Evolutionary conservation across 2,888 invertebrate species (phyloP), one percentile per base, ranked within the genome.

Genomic region (Leptinotarsa juncta): DNA sequence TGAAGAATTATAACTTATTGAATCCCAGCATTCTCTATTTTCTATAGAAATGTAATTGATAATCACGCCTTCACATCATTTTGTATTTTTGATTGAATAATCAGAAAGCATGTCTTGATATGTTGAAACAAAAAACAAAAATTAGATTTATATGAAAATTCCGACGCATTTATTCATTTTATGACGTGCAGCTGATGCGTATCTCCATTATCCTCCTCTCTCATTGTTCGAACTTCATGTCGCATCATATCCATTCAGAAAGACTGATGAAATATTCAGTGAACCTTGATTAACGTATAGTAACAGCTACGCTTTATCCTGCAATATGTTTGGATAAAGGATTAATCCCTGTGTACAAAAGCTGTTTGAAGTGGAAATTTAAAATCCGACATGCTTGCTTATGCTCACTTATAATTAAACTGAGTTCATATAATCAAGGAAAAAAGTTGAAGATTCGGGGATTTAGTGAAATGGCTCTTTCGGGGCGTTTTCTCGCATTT

Each of bases 281-380:
- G 57, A 57, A 57, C 57, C 26, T 10, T 26, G 57, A 57, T 23
- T 57, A 20, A 57, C 57, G 26, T 57, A 57, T 15, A 23, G 23
- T 57, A 57, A 4, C 23, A 23, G 23, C 20, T 14, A 20, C 20
- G 23, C 14, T 15, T 57, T 57, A 57, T 26, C 57, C 23, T 57
- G 57, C 57, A 57, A 57, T 57, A 57, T 23, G 23, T 57, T 57
- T 20, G 57, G 23, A 57, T 57, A 57, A 57, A 15, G 57, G 57
- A 57, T 57, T 57, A 20, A 57, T 23, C 23, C 57, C 23, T 20
- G 23, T 57, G 20, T 15, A 57, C 57, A 23, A 23, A 57, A 23
- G 57, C 57, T 20, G 57, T 20, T 57, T 57, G 57, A 57, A 57
- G 57, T 57, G 57, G 18, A 57, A 57, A 20, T 57, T 57, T 57